These are phyloP conservation scores for Dicaeum eximium DNA, from an alignment of 2,113 vertebrate genomes.

Conservation along the genomic window DNA sequence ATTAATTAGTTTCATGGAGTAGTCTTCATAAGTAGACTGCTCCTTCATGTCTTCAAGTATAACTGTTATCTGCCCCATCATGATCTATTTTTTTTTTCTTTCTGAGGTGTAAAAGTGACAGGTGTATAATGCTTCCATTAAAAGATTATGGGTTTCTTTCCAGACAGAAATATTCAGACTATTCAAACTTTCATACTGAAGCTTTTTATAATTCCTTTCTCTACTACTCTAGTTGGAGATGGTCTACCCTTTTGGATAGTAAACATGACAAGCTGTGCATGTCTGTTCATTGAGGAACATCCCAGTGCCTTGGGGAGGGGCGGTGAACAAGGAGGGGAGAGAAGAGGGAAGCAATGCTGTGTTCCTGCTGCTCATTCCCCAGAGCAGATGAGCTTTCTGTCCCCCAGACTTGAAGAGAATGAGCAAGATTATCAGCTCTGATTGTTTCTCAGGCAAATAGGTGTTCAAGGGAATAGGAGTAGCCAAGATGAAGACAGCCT, in stretches of 20 bases:
- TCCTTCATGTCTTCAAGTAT: background rate
- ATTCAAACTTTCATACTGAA: background rate
- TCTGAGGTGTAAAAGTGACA: background rate
- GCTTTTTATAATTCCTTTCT: background rate
- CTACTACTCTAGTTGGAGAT: background rate
- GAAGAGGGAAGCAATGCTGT: accelerated
- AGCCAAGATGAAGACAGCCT: background rate
- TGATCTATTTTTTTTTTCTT: background rate
- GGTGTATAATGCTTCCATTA: background rate
- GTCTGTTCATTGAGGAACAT: background rate
- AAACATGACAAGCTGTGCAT: background rate
- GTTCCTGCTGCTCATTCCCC: background rate
- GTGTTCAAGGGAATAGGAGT: background rate
- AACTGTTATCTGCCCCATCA: background rate
- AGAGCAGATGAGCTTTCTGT: background rate
- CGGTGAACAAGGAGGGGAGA: background rate
- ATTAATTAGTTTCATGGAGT: background rate
- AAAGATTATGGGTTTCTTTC: background rate
- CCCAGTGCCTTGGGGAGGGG: background rate
- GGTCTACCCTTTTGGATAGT: background rate
- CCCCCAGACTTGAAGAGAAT: background rate
- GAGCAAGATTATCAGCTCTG: background rate
- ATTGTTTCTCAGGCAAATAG: background rate
- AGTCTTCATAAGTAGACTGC: background rate
- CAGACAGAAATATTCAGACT: background rate